These are phyloP conservation scores for Gadus macrocephalus DNA, from an alignment of 2,113 vertebrate species.

Conservation along the genomic window DNA sequence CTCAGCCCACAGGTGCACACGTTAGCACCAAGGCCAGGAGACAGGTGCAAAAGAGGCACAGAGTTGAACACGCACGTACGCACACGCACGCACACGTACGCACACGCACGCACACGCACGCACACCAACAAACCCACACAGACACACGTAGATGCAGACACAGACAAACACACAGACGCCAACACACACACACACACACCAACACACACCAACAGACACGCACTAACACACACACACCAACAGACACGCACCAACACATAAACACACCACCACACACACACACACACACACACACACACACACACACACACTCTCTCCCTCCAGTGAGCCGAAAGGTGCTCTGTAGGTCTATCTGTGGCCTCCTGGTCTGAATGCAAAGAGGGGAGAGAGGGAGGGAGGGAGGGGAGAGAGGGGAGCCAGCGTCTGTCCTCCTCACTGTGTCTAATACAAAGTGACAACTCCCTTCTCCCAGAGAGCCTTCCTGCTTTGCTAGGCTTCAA, in stretches of 20 bases:
- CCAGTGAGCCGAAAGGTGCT: not conserved
- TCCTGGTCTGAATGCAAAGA: slow-evolving; percentile 17
- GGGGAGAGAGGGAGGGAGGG: not conserved
- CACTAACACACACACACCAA: not conserved
- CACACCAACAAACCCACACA: not conserved
- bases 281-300: too few species aligned
- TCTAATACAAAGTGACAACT: slow-evolving; percentile 57
- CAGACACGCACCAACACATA: not conserved
- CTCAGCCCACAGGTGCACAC: not conserved
- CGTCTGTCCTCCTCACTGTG: slow-evolving; percentile 20
- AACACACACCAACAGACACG: not conserved
- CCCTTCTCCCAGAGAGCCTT: slow-evolving; percentile 39
- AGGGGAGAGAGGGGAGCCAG: slow-evolving; percentile 6
- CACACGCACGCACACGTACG: not conserved
- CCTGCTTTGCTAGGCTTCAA: slow-evolving; percentile 50
- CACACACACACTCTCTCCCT: not conserved
- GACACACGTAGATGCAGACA: too few species aligned
- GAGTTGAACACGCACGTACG: not conserved
- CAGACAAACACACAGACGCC: too few species aligned
- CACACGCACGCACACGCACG: not conserved
- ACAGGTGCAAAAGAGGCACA: too few species aligned
- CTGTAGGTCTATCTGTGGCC: slow-evolving; percentile 6
- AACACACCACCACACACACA: not conserved
- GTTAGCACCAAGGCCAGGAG: not conserved
- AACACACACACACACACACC: too few species aligned